phyloP scores from a whole-genome alignment of 2,888 invertebrate genomes.

The Allolobophora icterica region DNA sequence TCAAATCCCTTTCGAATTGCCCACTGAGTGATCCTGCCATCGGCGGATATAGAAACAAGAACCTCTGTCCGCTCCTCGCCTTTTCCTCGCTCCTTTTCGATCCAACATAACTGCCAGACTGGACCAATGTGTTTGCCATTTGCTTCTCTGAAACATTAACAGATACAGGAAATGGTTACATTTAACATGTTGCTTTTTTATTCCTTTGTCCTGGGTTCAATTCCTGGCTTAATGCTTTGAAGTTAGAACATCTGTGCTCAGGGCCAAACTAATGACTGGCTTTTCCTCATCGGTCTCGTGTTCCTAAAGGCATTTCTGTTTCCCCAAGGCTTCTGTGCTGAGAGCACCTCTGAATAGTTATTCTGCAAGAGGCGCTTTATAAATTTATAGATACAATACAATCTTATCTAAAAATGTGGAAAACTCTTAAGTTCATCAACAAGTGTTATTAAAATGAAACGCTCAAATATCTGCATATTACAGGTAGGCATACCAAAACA shows the following conservation, averaged over 20 bases:
- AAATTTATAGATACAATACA: too few species aligned
- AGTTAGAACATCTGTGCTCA: neutral
- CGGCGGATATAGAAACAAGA: constrained; percentile 64
- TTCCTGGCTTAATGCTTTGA: neutral
- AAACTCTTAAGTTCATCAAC: too few species aligned
- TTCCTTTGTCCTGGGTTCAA: neutral
- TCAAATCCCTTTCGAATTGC: constrained; percentile 65
- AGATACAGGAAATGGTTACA: neutral
- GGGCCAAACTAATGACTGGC: too few species aligned
- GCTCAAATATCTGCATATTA: too few species aligned
- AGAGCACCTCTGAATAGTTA: too few species aligned
- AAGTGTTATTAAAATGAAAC: too few species aligned
- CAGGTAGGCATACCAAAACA: too few species aligned
- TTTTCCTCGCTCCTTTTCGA: constrained; percentile 62
- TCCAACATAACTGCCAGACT: constrained; percentile 65
- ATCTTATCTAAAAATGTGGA: too few species aligned
- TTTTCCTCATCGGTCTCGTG: too few species aligned
- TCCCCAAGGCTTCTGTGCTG: too few species aligned
- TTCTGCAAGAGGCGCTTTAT: too few species aligned
- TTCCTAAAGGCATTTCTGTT: too few species aligned
- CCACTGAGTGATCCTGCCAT: constrained; percentile 65
- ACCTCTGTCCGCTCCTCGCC: constrained; percentile 62
- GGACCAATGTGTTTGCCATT: constrained; percentile 62
- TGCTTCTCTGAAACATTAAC: constrained; percentile 53
- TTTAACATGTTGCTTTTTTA: neutral